Base-by-base conservation (phyloP, 2,888 invertebrate genomes). In the Chironomus tentans region DNA sequence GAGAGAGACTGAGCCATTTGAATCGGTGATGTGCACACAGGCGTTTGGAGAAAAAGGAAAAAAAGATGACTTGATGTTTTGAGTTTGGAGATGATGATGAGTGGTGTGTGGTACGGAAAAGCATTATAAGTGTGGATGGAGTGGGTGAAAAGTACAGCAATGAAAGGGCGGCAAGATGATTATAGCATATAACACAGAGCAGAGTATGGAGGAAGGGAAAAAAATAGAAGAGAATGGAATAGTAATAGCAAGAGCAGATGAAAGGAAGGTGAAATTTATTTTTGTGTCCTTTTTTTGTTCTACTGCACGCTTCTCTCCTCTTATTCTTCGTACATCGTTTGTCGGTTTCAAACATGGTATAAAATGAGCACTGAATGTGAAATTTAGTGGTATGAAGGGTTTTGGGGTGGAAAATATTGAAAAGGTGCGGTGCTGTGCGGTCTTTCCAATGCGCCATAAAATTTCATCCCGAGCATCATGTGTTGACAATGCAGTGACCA, bases 1-100 rank as follows among this genome's bases (percentile, higher is more conserved):
- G 50, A 70, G 70, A 50, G 50, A 70, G 70, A 50, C 70, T 70
- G 70, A 70, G 22, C 72, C 72, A 72, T 72, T 72, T 72, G 72
- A 70, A 70, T 47, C 46, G 70, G 47, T 70, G 70, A 72, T 72
- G 72, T 72, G 72, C 72, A 72, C 72, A 72, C 70, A 70, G 70
- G 70, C 70, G 70, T 70, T 70, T 65, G 56, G 56, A 18, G 15
- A 38, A 38, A 38, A 38, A 38, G 38, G 38, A 38, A 38, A 38
- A 38, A 38, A 56, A 56, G 56, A 56, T 56, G 56, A 56, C 56
- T 56, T 56, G 56, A 56, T 56, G 56, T 56, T 56, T 56, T 56
- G 56, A 56, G 56, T 56, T 56, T 56, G 56, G 56, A 56, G 56
- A 15, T 15, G 56, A 56, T 56, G 56, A 56, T 56, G 56, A 56